Evolutionary conservation across 2,888 invertebrate genomes (phyloP), one percentile per base, ranked within the genome.

Genomic region (Drosophila subsilvestris): DNA sequence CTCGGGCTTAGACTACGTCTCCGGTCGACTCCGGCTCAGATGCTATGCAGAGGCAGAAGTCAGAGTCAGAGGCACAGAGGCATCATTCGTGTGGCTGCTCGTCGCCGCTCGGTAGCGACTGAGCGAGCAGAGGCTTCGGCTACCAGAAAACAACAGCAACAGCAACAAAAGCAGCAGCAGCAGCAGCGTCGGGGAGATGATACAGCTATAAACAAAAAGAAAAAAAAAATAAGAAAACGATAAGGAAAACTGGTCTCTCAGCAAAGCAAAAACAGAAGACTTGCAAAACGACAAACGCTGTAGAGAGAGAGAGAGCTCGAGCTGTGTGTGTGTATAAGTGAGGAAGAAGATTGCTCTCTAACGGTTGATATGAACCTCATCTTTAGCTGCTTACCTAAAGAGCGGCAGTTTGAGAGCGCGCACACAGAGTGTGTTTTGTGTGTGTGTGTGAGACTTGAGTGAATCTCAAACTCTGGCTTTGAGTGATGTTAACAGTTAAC

Each of bases 221-320:
- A 78, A 37, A 37, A 12, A 37, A n/a, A 37, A 7, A 37, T n/a
- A 37, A 14, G 14, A 37, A 37, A 37, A 37, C 14, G 37, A 37
- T 37, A 37, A 37, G 37, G 37, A 81, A 86, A 88, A 86, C 88
- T 84, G 86, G 88, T 88, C 85, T 80, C 75, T 56, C 67, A 14
- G 48, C 18, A 76, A 81, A 60, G 63, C 85, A 84, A 81, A 73
- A 74, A 76, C 84, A 62, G 81, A 65, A 77, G 74, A 74, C 76
- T 63, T 67, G 67, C 49, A 66, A 62, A 68, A 59, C 48, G 49
- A 76, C 72, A 76, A 62, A 70, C 37, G 14, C 37, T 37, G 37
- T 37, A 7, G 37, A 7, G 7, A n/a, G 37, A 37, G 37, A n/a
- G 37, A 61, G 56, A 53, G 14, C 32, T 45, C 45, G 42, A 27